Percentiles rank a stretch among this genome's conserved stretches.
These are phyloP conservation scores for Leptatherina wallacei DNA, from an alignment of 2,797 vertebrate species.

Conservation along the genomic window DNA sequence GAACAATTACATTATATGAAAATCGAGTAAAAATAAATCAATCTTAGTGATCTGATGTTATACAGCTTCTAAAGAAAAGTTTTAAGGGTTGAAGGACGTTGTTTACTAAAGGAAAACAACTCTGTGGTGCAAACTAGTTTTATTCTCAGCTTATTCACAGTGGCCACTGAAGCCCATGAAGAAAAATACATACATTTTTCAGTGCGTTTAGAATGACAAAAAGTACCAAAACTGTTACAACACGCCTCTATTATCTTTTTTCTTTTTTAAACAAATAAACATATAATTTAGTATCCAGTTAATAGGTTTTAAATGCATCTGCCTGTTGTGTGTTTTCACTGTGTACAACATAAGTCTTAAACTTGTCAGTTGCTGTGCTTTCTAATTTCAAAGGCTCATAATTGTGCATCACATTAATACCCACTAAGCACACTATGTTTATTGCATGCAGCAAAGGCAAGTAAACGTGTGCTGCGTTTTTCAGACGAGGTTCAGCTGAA, in stretches of 20 bases:
- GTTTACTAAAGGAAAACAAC: slow-evolving; percentile 4
- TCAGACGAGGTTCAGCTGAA: slow-evolving; percentile 11
- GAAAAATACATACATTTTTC: slow-evolving; percentile 33
- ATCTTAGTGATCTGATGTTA: background rate
- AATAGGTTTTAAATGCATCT: slow-evolving; percentile 16
- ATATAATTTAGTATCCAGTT: background rate
- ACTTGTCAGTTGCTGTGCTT: slow-evolving; percentile 49
- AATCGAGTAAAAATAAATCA: slow-evolving; percentile 15
- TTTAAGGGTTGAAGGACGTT: slow-evolving; percentile 2
- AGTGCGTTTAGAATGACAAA: slow-evolving; percentile 17
- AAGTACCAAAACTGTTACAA: background rate
- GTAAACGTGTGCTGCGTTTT: slow-evolving; percentile 25
- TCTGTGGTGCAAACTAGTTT: slow-evolving; percentile 28
- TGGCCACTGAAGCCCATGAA: slow-evolving; percentile 4
- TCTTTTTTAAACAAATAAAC: background rate
- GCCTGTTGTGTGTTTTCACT: slow-evolving; percentile 14
- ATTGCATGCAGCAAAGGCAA: slow-evolving; percentile 29
- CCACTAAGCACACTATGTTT: slow-evolving; percentile 19
- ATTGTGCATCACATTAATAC: slow-evolving; percentile 46
- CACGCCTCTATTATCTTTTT: background rate
- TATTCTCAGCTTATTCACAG: slow-evolving; percentile 8
- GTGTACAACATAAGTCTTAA: slow-evolving; percentile 28
- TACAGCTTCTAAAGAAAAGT: background rate
- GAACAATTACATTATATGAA: background rate
- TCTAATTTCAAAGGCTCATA: slow-evolving; percentile 57